Percentiles rank a stretch among this genome's conserved stretches.
phyloP scores from a whole-genome alignment of 2,888 invertebrate species.

The Drosophila mettleri region DNA sequence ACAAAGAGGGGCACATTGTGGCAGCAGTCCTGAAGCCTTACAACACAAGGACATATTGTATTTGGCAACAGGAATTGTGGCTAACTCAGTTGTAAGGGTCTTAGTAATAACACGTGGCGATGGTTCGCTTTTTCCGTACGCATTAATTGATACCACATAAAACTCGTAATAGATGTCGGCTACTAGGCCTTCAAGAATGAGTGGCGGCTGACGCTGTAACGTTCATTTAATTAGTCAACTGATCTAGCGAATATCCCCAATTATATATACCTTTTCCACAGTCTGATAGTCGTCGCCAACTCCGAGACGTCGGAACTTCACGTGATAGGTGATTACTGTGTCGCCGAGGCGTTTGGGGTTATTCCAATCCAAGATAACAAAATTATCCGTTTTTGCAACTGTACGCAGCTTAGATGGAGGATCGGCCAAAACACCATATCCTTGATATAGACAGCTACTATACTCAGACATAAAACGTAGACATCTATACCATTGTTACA shows the following conservation, averaged over 20 bases:
- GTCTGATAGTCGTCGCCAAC: slow-evolving; percentile 87
- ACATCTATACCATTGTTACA: slow-evolving; percentile 86
- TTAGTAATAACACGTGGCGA: slow-evolving; percentile 91
- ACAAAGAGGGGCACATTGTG: slow-evolving; percentile 90
- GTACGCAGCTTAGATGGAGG: slow-evolving; percentile 89
- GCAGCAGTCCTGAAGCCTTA: slow-evolving; percentile 87
- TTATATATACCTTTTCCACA: slow-evolving; percentile 85
- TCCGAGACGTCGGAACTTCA: slow-evolving; percentile 87
- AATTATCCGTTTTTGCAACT: slow-evolving; percentile 90
- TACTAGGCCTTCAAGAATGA: slow-evolving; percentile 90
- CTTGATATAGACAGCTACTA: slow-evolving; percentile 92
- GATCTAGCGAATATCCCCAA: slow-evolving; percentile 3
- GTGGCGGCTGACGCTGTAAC: slow-evolving; percentile 88
- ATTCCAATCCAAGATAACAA: slow-evolving; percentile 92
- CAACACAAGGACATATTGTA: slow-evolving; percentile 94
- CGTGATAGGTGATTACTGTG: slow-evolving; percentile 89
- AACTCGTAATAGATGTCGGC: slow-evolving; percentile 92
- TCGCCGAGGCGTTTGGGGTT: slow-evolving; percentile 89
- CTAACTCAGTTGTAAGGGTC: slow-evolving; percentile 86
- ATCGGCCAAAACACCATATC: slow-evolving; percentile 93
- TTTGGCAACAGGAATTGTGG: slow-evolving; percentile 85
- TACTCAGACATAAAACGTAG: slow-evolving; percentile 93
- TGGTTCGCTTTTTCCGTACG: slow-evolving; percentile 91
- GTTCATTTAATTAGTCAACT: slow-evolving; percentile 69
- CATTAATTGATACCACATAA: slow-evolving; percentile 91